Evolutionary conservation across 2,113 vertebrate species (phyloP).

Genomic region (Stegostoma tigrinum): DNA sequence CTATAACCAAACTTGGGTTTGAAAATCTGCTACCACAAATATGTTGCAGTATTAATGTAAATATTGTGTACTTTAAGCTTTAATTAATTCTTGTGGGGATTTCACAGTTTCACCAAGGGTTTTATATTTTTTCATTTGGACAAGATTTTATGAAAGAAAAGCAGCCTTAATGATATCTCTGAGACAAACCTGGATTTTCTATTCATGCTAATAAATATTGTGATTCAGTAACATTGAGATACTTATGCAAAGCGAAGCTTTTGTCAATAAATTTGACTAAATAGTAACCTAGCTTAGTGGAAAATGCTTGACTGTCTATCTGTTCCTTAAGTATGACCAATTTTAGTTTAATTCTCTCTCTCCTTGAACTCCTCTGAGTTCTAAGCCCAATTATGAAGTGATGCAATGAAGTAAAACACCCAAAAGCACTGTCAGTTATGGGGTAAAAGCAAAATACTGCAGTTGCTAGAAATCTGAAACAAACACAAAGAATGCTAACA

Average conservation of each 20-base stretch:
- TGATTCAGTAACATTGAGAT: not conserved
- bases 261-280: not conserved
- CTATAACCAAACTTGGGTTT: not conserved
- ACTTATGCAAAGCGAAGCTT: not conserved
- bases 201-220: not conserved
- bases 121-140: not conserved
- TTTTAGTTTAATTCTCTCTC: not conserved
- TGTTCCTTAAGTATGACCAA: not conserved
- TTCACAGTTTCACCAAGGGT: not conserved
- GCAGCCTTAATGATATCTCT: not conserved
- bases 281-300: not conserved
- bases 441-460: too few relatives aligned
- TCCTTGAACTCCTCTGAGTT: not conserved
- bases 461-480: too few relatives aligned
- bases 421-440: not conserved
- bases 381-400: not conserved
- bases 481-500: too few relatives aligned
- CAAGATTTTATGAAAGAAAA: not conserved
- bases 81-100: conserved; percentile 27
- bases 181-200: not conserved
- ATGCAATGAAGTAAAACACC: not conserved
- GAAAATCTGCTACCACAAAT: not conserved
- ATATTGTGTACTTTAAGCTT: not conserved
- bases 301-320: not conserved
- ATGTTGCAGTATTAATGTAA: not conserved